These are phyloP conservation scores for Watsonalla cultraria DNA, from an alignment of 2,888 invertebrate species.

Conservation along the genomic window DNA sequence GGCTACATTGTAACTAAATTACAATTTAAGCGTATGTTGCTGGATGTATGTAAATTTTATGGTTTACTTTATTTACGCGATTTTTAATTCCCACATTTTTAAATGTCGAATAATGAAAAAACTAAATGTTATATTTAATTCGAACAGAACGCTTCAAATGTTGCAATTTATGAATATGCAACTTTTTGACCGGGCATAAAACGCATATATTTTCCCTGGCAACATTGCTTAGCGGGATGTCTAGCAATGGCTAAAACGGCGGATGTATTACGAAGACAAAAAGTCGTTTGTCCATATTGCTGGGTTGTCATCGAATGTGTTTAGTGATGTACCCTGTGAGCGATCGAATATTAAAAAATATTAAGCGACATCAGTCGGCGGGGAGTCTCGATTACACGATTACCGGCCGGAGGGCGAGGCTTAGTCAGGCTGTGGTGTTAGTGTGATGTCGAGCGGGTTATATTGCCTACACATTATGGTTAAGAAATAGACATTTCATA, in stretches of 20 bases:
- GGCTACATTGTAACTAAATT: not conserved
- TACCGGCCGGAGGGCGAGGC: conserved; percentile 28
- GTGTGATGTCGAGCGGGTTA: conserved; percentile 5
- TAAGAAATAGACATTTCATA: no score
- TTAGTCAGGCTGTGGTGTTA: conserved; percentile 4
- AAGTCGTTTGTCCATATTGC: conserved; percentile 13
- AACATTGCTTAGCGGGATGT: not conserved
- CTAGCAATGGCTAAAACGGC: not conserved
- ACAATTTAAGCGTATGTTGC: not conserved
- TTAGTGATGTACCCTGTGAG: conserved; percentile 33
- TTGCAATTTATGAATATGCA: no score
- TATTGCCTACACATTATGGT: no score
- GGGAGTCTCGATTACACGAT: conserved; percentile 43
- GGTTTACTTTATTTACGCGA: not conserved
- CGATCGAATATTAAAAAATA: conserved; percentile 46
- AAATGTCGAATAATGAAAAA: no score
- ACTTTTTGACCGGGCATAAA: not conserved
- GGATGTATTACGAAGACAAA: not conserved
- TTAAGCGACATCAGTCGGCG: conserved; percentile 36
- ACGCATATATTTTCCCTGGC: not conserved
- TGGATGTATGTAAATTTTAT: not conserved
- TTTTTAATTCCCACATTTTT: not conserved
- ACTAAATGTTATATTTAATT: no score
- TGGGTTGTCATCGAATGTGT: conserved; percentile 26
- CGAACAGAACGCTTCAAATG: no score